Evolutionary conservation across 2,888 invertebrate genomes (phyloP).

Genomic region (Platerodrilus igneus): DNA sequence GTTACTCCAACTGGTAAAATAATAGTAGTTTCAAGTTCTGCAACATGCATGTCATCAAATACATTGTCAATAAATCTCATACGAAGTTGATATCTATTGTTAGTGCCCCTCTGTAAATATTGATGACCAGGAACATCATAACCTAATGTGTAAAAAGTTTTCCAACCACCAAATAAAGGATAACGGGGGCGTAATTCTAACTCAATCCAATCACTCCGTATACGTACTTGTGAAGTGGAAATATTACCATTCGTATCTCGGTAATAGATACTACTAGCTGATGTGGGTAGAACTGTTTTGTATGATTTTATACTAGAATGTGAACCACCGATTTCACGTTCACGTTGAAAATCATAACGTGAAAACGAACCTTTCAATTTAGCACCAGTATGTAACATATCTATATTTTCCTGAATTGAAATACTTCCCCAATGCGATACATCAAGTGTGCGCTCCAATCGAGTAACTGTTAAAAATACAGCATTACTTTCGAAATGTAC

Average conservation of each 20-base stretch:
- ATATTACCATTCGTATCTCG: constrained; percentile 98
- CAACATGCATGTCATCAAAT: constrained; percentile 94
- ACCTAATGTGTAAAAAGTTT: constrained; percentile 92
- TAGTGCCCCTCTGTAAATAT: constrained; percentile 78
- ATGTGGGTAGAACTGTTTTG: constrained; percentile 78
- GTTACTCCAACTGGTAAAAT: constrained; percentile 91
- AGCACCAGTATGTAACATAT: constrained; percentile 90
- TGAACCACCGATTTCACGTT: constrained; percentile 79
- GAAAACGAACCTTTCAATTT: constrained; percentile 92
- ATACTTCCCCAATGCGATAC: constrained; percentile 99
- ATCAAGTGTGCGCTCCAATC: constrained; percentile 82
- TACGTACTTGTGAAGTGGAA: constrained; percentile 89
- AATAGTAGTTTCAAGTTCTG: constrained; percentile 80
- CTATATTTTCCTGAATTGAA: constrained; percentile 91
- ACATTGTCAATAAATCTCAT: constrained; percentile 96
- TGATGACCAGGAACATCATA: constrained; percentile 94
- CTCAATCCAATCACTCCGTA: constrained; percentile 88
- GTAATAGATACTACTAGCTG: constrained; percentile 95
- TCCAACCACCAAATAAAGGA: constrained; percentile 98
- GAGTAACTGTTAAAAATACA: constrained; percentile 91
- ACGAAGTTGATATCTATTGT: constrained; percentile 67
- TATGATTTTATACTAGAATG: constrained; percentile 89
- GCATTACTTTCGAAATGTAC: constrained; percentile 95
- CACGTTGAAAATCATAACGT: constrained; percentile 94
- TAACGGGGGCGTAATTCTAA: constrained; percentile 94